Evolutionary conservation across 1,140 invertebrate genomes (phyloP).

Genomic region (Lordiphosa clarofinis): DNA sequence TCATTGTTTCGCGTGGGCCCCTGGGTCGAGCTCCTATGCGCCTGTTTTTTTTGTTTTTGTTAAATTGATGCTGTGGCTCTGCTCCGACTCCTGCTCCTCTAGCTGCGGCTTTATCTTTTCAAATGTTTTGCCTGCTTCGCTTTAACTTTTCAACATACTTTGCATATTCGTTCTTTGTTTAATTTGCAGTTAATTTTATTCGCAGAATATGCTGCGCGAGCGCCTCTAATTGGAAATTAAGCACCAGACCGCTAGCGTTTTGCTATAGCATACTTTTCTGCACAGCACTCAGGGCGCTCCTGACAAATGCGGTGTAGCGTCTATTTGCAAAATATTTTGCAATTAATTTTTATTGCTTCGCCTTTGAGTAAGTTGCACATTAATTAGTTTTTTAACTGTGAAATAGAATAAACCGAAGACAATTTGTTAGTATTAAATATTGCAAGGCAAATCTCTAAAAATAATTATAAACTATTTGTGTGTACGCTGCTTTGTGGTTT

Average conservation of each 20-base stretch:
- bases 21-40: conserved; percentile 1
- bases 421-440: neutral
- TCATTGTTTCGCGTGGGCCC: conserved; percentile 60
- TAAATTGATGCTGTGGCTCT: conserved; percentile 26
- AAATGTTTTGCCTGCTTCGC: conserved; percentile 10
- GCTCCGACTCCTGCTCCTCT: neutral
- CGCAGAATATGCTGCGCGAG: conserved; percentile 8
- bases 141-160: conserved; percentile 54
- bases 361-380: conserved; percentile 15
- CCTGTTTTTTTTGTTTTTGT: conserved; percentile 26
- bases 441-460: no score
- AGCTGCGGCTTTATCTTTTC: conserved; percentile 8
- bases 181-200: conserved; percentile 47
- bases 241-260: conserved; percentile 35
- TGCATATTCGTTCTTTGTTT: conserved; percentile 57
- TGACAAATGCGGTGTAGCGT: conserved; percentile 7
- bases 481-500: no score
- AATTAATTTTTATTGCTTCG: conserved; percentile 57
- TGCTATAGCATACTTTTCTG: conserved; percentile 25
- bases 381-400: conserved; percentile 10
- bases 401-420: neutral
- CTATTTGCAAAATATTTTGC: conserved; percentile 57
- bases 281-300: conserved; percentile 11
- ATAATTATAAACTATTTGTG: no score
- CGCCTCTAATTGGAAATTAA: conserved; percentile 55